These are phyloP conservation scores for Heliocidaris erythrogramma DNA, from an alignment of 35 echinoderm and acorn worm species.

Conservation along the genomic window DNA sequence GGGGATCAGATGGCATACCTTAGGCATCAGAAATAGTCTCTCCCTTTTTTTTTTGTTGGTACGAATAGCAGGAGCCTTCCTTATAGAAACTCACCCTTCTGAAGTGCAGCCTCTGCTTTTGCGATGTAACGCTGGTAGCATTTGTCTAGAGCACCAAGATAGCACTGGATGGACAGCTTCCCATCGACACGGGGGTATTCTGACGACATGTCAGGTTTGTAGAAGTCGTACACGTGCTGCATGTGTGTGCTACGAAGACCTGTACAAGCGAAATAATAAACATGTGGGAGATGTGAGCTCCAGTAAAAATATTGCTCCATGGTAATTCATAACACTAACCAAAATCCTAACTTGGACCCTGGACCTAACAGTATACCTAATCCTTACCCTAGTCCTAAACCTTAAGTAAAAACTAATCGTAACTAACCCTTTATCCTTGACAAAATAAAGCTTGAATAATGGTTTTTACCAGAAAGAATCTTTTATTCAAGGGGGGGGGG, in stretches of 20 bases:
- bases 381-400: no score
- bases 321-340: not conserved
- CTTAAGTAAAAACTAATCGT: no score
- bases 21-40: no score
- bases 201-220: conserved; percentile 95
- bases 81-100: conserved; percentile 56
- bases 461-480: no score
- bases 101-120: conserved; percentile 62
- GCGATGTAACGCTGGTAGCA: conserved; percentile 87
- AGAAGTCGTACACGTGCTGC: conserved; percentile 98
- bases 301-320: no score
- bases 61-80: not conserved
- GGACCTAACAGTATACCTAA: not conserved
- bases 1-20: no score
- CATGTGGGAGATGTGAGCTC: no score
- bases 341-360: not conserved
- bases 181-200: conserved; percentile 95
- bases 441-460: no score
- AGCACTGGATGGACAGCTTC: conserved; percentile 99
- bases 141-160: conserved; percentile 91
- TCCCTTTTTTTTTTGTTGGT: no score
- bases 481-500: no score
- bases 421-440: no score
- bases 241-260: conserved; percentile 89
- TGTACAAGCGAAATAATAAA: not conserved